Base-by-base conservation (phyloP, 2,888 invertebrate species). In the Drosophila barbarae region DNA sequence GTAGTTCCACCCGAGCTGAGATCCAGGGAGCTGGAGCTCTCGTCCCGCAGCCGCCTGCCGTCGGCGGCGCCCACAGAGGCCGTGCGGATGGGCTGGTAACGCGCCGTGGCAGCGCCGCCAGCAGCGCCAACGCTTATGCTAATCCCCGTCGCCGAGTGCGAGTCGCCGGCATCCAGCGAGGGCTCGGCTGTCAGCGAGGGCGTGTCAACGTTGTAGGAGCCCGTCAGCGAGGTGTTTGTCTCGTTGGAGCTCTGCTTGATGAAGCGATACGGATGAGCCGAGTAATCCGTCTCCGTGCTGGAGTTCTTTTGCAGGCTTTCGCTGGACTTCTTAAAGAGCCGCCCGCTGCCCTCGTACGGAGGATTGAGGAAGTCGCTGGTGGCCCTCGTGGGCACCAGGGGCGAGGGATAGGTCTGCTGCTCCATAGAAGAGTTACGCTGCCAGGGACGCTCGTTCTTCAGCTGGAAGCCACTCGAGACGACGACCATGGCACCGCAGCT, bases 221-320 rank as follows among this genome's bases (percentile, higher is more conserved):
- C 89, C 1, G 89, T 90, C 73, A 87, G 85, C 51, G 90, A 90
- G 64, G 89, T 89, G 63, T 87, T 90, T n/a, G 90, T 90, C 68
- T 90, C 90, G 55, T 90, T 90, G 39, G 90, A 90, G 67, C 89
- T 89, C 84, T 90, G 90, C 71, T 90, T 90, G 41, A 90, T 90
- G 46, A 90, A 87, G 49, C 87, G 86, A 76, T 90, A 90, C 41
- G 90, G 90, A 77, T 89, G 89, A 7, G 87, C 85, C 39, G 90
- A 90, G 69, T 89, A 90, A 53, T 90, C 90, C 12, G 90, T 90
- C 12, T 90, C 90, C 6, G 90, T 89, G 76, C 90, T 90, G 15
- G 90, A 90, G 64, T 90, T 90, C 72, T 90, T 90, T 50, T 89
- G 90, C 36, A 90, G 59, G 46, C 90, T 90, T 75, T 90, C 90